These are phyloP conservation scores for Sycophaga agraensis DNA, from an alignment of 1,140 invertebrate genomes.

Conservation along the genomic window DNA sequence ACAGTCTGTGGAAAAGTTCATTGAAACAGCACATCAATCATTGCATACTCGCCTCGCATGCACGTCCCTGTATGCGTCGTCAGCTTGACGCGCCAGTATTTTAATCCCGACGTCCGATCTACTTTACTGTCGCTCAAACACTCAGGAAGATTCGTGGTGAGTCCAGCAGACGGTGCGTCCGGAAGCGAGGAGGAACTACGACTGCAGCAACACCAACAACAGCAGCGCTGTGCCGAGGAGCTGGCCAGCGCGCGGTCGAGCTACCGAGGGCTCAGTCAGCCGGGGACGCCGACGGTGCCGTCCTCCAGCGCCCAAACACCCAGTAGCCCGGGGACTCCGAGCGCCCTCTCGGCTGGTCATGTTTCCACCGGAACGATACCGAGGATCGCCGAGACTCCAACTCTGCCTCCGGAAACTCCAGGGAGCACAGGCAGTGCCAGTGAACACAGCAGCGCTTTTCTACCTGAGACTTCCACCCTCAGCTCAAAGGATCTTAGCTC, in stretches of 20 bases:
- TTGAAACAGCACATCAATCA: too few species aligned
- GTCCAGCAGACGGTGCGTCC: slow-evolving; percentile 51
- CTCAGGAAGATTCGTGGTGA: slow-evolving; percentile 56
- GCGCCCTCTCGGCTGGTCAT: slow-evolving; percentile 33
- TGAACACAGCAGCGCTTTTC: slow-evolving; percentile 59
- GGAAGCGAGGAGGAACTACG: slow-evolving; percentile 37
- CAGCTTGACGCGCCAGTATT: neutral
- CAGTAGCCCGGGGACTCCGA: slow-evolving; percentile 36
- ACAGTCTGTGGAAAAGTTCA: neutral
- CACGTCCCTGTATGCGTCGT: too few species aligned
- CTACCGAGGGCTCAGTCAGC: slow-evolving; percentile 1
- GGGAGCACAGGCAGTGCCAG: slow-evolving; percentile 64
- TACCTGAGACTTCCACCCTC: slow-evolving; percentile 35
- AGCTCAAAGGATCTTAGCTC: slow-evolving; percentile 43
- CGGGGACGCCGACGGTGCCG: slow-evolving; percentile 28
- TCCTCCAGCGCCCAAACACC: slow-evolving; percentile 34
- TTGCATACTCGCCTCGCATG: too few species aligned
- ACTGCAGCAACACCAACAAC: neutral
- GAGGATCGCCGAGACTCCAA: slow-evolving; percentile 49
- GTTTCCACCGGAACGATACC: slow-evolving; percentile 42
- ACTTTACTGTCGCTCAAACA: slow-evolving; percentile 26
- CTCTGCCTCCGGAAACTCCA: slow-evolving; percentile 56
- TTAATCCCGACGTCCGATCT: neutral
- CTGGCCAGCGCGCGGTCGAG: slow-evolving; percentile 15
- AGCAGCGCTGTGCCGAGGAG: slow-evolving; percentile 8